These are phyloP conservation scores for Scaptomyza pallida DNA, from an alignment of 1,140 invertebrate genomes.

Conservation along the genomic window DNA sequence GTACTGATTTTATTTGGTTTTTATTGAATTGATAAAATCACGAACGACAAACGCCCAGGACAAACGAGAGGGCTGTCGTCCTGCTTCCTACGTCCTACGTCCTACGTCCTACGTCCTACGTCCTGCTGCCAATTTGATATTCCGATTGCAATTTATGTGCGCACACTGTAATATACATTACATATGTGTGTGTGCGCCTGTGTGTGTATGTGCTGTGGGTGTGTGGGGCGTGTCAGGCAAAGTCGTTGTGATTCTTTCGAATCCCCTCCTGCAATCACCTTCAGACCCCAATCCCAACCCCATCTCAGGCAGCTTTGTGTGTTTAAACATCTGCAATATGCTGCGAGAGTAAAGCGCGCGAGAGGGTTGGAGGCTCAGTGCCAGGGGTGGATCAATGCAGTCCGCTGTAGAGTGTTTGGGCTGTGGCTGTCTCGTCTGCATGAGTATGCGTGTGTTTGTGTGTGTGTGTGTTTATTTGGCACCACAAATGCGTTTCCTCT, in stretches of 20 bases:
- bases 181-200: constrained; percentile 23
- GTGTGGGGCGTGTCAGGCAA: constrained; percentile 27
- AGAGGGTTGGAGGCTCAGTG: constrained; percentile 1
- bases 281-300: background rate
- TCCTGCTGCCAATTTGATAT: constrained; percentile 77
- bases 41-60: constrained; percentile 40
- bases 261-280: background rate
- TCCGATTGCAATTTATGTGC: constrained; percentile 81
- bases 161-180: constrained; percentile 39
- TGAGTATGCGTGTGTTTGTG: constrained; percentile 2
- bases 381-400: constrained; percentile 59
- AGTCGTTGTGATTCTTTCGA: constrained; percentile 73
- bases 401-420: constrained; percentile 37
- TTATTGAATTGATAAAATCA: constrained; percentile 84
- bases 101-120: constrained; percentile 35
- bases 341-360: constrained; percentile 51
- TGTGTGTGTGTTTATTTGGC: constrained; percentile 71
- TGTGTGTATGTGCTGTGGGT: constrained; percentile 22
- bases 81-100: background rate
- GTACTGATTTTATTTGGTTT: constrained; percentile 83
- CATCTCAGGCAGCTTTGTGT: constrained; percentile 38
- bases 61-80: constrained; percentile 46
- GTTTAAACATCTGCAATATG: constrained; percentile 80
- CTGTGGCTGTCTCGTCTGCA: constrained; percentile 4
- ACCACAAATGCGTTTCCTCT: constrained; percentile 79